Conservation (phyloP, 2,797 vertebrate species). For the Pangasius larnaudii region DNA sequence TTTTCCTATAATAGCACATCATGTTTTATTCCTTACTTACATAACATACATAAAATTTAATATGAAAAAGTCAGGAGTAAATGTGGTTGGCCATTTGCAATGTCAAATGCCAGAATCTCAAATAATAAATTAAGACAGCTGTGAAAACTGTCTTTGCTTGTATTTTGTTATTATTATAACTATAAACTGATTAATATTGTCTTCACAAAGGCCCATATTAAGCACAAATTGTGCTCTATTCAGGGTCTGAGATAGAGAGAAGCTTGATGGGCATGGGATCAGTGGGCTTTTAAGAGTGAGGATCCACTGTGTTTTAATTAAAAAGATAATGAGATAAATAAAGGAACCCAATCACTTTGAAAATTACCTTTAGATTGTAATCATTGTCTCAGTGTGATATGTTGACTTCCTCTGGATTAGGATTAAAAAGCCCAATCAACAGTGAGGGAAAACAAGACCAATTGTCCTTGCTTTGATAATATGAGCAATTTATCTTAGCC, state of each 20-base stretch:
- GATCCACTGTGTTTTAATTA: slow-evolving; percentile 44
- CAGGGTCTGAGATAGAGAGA: not conserved
- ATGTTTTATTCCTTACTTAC: not conserved
- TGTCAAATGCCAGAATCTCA: not conserved
- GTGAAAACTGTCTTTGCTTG: not conserved
- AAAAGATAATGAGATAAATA: slow-evolving; percentile 42
- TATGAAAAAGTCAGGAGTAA: not conserved
- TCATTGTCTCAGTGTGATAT: slow-evolving; percentile 22
- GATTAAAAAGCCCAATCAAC: slow-evolving; percentile 34
- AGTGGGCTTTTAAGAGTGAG: not conserved
- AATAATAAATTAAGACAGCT: not conserved
- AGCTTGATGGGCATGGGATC: not conserved
- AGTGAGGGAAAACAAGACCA: not conserved
- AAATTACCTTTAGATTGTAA: slow-evolving; percentile 39
- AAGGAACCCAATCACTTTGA: slow-evolving; percentile 39
- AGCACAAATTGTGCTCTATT: not conserved
- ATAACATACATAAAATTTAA: not conserved
- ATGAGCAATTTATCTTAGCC: slow-evolving; percentile 19
- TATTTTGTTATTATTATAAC: not conserved
- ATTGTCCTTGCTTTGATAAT: slow-evolving; percentile 22
- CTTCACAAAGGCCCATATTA: not conserved
- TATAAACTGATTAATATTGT: not conserved
- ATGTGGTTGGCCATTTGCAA: not conserved
- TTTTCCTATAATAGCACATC: not conserved
- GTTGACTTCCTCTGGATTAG: slow-evolving; percentile 30